phyloP scores from a whole-genome alignment of 2,113 vertebrate species.

The Forbesichthys papilliferus region DNA sequence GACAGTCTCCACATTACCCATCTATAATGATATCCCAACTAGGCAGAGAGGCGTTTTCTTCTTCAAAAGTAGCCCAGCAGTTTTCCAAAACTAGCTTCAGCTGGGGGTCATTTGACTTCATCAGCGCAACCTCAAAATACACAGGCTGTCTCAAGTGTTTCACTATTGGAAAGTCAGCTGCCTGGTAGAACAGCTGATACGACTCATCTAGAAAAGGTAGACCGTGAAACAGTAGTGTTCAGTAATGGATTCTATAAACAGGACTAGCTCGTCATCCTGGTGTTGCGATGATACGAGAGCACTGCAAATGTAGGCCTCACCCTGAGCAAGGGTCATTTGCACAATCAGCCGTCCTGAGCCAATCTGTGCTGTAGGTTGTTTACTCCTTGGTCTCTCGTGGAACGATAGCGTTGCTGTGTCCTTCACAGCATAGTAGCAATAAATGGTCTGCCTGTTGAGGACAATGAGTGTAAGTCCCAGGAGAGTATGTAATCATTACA shows the following conservation, averaged over 20 bases:
- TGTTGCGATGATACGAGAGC: too few species aligned
- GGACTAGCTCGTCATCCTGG: neutral
- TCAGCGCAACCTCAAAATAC: constrained; percentile 71
- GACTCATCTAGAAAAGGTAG: constrained; percentile 52
- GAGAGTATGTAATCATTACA: neutral
- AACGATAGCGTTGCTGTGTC: constrained; percentile 49
- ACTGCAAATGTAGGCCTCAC: constrained; percentile 27
- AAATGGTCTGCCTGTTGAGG: constrained; percentile 52
- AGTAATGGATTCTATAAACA: neutral
- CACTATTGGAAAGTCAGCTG: constrained; percentile 68
- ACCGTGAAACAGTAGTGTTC: neutral
- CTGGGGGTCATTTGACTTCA: constrained; percentile 50
- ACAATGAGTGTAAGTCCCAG: neutral
- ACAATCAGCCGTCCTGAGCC: constrained; percentile 65
- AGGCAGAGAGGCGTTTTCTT: constrained; percentile 58
- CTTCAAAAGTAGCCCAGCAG: constrained; percentile 68
- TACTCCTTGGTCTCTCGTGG: constrained; percentile 20
- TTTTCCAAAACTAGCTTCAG: constrained; percentile 67
- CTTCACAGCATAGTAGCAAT: constrained; percentile 72
- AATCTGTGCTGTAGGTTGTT: constrained; percentile 47
- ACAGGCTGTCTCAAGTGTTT: constrained; percentile 67
- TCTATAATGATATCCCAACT: constrained; percentile 74
- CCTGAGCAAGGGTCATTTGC: constrained; percentile 65
- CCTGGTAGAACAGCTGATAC: constrained; percentile 58
- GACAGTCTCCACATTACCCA: constrained; percentile 31